A percentile compares a stretch with the other conserved stretches of the same genome.
Evolutionary conservation across 1,140 invertebrate genomes (phyloP).

Genomic region (Drosophila nasuta): DNA sequence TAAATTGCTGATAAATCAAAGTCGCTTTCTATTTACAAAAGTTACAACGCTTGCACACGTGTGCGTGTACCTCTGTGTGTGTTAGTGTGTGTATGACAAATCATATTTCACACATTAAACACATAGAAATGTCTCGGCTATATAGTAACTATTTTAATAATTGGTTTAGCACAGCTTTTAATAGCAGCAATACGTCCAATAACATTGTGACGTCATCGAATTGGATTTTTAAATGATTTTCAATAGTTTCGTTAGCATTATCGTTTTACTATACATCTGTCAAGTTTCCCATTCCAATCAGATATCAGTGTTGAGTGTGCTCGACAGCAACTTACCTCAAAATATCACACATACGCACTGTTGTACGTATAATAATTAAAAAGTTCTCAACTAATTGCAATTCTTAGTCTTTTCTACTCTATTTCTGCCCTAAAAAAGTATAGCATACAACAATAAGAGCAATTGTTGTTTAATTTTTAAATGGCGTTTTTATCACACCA

Average conservation of each 20-base stretch:
- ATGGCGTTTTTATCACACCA: background rate
- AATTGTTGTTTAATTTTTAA: conserved; percentile 6
- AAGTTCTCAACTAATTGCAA: too few species aligned
- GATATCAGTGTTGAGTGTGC: background rate
- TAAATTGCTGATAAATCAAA: conserved; percentile 55
- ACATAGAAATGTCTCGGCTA: background rate
- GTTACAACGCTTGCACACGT: conserved; percentile 19
- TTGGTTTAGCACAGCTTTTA: background rate
- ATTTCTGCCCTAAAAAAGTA: too few species aligned
- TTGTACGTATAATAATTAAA: too few species aligned
- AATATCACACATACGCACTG: background rate
- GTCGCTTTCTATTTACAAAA: conserved; percentile 56
- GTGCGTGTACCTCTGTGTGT: background rate
- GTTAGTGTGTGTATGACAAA: conserved; percentile 13
- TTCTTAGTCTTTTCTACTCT: too few species aligned
- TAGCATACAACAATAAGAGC: background rate
- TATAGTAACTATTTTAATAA: background rate
- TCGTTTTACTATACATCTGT: conserved; percentile 36
- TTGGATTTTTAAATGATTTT: conserved; percentile 14
- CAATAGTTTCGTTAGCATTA: conserved; percentile 3
- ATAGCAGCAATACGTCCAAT: conserved; percentile 1
- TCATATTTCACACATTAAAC: conserved; percentile 16
- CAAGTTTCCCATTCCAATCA: conserved; percentile 31
- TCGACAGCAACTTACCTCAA: background rate
- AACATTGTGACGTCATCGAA: conserved; percentile 33